A percentile compares a stretch with the other conserved stretches of the same genome.
phyloP scores from a whole-genome alignment of 2,888 invertebrate genomes.

The Chloroclysta siterata region DNA sequence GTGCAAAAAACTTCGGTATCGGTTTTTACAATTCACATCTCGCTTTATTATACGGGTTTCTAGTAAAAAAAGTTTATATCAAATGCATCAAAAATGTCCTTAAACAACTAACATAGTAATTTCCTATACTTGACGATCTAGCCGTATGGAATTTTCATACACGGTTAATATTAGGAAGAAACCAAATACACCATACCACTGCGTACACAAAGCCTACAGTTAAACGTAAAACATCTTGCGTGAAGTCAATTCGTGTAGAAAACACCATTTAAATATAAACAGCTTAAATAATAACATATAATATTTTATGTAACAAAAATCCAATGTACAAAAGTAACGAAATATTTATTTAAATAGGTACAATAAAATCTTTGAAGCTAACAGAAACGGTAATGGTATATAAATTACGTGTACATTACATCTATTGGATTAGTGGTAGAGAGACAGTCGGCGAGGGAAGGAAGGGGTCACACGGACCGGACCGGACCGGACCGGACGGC shows the following conservation, averaged over 20 bases:
- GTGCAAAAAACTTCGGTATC: slow-evolving; percentile 80
- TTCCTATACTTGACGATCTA: slow-evolving; percentile 72
- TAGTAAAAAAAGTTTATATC: slow-evolving; percentile 85
- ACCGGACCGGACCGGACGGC: slow-evolving; percentile 2
- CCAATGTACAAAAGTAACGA: slow-evolving; percentile 84
- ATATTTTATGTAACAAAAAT: slow-evolving; percentile 75
- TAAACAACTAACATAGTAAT: slow-evolving; percentile 83
- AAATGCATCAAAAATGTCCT: slow-evolving; percentile 85
- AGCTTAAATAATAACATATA: slow-evolving; percentile 82
- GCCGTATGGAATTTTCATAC: slow-evolving; percentile 75
- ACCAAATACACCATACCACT: slow-evolving; percentile 78
- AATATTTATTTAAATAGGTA: slow-evolving; percentile 70
- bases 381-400: slow-evolving; percentile 72
- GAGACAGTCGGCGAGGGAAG: slow-evolving; percentile 39
- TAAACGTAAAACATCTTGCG: slow-evolving; percentile 74
- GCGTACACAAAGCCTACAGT: slow-evolving; percentile 78
- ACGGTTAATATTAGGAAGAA: slow-evolving; percentile 76
- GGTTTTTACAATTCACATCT: slow-evolving; percentile 79
- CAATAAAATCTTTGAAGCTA: slow-evolving; percentile 76
- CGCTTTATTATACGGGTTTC: slow-evolving; percentile 77
- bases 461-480: slow-evolving; percentile 34
- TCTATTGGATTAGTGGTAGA: slow-evolving; percentile 46
- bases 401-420: slow-evolving; percentile 54
- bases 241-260: slow-evolving; percentile 77
- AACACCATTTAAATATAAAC: slow-evolving; percentile 81